These are phyloP conservation scores for Agrotis exclamationis DNA, from an alignment of 2,888 invertebrate genomes.

Conservation along the genomic window DNA sequence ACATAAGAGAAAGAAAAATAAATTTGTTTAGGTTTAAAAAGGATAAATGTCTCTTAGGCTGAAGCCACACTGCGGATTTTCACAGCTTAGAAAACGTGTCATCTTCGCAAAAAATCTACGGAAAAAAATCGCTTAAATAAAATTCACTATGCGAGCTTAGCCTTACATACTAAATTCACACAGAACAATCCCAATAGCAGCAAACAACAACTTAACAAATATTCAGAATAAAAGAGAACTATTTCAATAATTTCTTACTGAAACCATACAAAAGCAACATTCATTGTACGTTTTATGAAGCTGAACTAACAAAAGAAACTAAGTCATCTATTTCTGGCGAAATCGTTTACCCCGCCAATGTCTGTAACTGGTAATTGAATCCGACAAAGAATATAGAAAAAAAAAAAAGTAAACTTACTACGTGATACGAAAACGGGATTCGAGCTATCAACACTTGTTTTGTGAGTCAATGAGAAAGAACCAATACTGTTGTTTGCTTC, in stretches of 20 bases:
- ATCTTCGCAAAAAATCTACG: no score
- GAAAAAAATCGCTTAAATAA: no score
- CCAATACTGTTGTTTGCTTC: conserved; percentile 63
- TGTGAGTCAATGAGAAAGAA: conserved; percentile 82
- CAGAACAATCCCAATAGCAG: background rate
- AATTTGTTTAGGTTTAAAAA: no score
- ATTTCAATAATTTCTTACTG: conserved; percentile 33
- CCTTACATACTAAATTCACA: background rate
- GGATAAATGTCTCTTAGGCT: no score
- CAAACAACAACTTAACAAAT: conserved; percentile 15
- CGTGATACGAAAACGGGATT: conserved; percentile 84
- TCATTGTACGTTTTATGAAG: conserved; percentile 64
- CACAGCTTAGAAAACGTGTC: no score
- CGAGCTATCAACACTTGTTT: conserved; percentile 81
- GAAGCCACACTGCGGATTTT: no score
- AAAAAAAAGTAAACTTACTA: conserved; percentile 84
- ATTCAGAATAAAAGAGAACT: conserved; percentile 7
- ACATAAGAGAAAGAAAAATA: no score
- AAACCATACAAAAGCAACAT: conserved; percentile 46
- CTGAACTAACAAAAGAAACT: conserved; percentile 64
- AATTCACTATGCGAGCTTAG: no score
- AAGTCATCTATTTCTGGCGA: conserved; percentile 71
- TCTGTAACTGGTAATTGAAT: conserved; percentile 85
- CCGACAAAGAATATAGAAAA: conserved; percentile 86
- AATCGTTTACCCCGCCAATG: conserved; percentile 77